Evolutionary conservation across 2,113 vertebrate genomes (phyloP).

Genomic region (Notothenia rossii): DNA sequence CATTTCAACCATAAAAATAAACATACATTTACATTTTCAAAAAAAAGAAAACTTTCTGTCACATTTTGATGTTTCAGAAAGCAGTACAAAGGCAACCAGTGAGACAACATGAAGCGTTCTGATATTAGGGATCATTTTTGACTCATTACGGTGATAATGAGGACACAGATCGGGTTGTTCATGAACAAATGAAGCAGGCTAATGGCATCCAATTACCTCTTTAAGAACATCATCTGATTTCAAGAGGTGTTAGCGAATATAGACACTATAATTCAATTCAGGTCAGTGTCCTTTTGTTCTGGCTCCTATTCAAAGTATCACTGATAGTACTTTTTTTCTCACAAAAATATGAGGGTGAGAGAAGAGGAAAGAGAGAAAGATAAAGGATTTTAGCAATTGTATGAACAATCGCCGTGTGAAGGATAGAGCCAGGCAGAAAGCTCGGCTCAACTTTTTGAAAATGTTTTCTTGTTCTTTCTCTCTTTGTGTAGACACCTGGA

Average conservation of each 20-base stretch:
- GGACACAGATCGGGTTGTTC: neutral
- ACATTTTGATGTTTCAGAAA: neutral
- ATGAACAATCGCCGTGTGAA: neutral
- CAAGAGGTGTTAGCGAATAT: neutral
- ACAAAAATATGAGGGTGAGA: neutral
- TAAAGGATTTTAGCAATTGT: neutral
- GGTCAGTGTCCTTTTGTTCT: conserved; percentile 3
- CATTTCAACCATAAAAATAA: neutral
- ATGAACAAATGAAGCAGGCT: conserved; percentile 5
- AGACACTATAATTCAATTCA: neutral
- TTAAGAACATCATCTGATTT: conserved; percentile 7
- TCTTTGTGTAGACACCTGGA: conserved; percentile 24
- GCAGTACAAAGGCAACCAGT: neutral
- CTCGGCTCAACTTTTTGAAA: neutral
- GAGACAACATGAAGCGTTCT: neutral
- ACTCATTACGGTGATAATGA: conserved; percentile 4
- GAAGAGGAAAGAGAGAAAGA: neutral
- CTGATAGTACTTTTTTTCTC: no score
- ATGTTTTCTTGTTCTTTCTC: neutral
- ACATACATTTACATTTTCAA: neutral
- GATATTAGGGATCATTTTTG: neutral
- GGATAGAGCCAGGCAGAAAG: neutral
- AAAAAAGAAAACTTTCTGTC: neutral
- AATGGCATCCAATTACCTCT: conserved; percentile 1
- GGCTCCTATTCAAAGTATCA: neutral